These are phyloP conservation scores for Falco rusticolus DNA, from an alignment of 2,797 vertebrate species.

Conservation along the genomic window DNA sequence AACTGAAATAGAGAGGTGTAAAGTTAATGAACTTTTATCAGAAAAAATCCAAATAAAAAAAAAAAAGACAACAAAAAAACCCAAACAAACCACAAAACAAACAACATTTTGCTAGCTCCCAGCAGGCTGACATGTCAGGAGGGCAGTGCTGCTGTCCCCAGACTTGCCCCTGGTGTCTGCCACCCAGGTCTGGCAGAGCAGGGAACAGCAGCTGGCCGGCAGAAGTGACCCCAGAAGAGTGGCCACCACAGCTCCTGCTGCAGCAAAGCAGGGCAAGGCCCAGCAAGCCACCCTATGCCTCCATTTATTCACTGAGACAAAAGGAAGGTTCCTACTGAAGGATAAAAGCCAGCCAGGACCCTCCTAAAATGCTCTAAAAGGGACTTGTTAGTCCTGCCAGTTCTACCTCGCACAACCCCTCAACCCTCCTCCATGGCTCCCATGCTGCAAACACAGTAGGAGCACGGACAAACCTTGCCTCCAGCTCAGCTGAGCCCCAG, in stretches of 20 bases:
- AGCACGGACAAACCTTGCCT: neutral
- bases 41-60: neutral
- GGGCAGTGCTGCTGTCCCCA: neutral
- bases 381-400: neutral
- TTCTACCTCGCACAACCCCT: neutral
- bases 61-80: neutral
- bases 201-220: neutral
- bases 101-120: neutral
- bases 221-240: too few relatives aligned
- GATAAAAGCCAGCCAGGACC: neutral
- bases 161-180: fast-evolving
- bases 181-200: neutral
- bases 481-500: neutral
- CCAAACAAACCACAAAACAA: neutral
- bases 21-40: neutral
- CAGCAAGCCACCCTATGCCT: neutral
- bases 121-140: neutral
- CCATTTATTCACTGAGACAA: neutral
- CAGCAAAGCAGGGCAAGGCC: neutral
- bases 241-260: neutral
- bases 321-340: neutral
- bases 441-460: neutral
- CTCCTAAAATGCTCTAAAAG: neutral
- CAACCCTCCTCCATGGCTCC: neutral
- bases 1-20: conserved; percentile 76